Evolutionary conservation across 2,113 vertebrate species (phyloP), one percentile per base, ranked within the genome.

Genomic region (Ploceus nigricollis): DNA sequence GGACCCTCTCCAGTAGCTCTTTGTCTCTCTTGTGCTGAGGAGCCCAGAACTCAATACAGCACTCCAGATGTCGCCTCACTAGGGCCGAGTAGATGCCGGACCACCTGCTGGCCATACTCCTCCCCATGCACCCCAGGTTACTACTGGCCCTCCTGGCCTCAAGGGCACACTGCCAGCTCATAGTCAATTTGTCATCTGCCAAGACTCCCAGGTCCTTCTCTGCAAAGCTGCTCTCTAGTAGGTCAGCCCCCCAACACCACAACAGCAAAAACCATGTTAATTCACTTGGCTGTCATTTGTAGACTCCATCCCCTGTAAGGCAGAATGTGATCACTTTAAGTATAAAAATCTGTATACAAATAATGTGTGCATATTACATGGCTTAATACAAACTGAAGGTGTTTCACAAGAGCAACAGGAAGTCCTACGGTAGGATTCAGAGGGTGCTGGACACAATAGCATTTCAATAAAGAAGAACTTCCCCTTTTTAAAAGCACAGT

Each of bases 311-410:
- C 57, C 13, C 61, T 30, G 10, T 44, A 39, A 65, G 48, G 35
- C 33, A 35, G 21, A 60, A 56, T 22, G 40, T 12, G 23, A 37
- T 75, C 13, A 5, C 33, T 73, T 23, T 39, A 37, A 57, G 33
- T 31, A 13, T 31, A 71, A 50, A 45, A 71, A 20, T 71, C 40
- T 57, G 6, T 25, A 2, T 35, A 47, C 19, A 76, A 91, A 66
- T 51, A 4, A 14, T 3, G 5, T 33, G 50, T 56, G 28, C 0
- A 0, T 58, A n/a, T 65, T 57, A 7, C 20, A 33, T 0, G 0
- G 13, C 33, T 54, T 78, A n/a, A 63, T 37, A 57, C 28, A 71
- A 91, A 40, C 31, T 37, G 60, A 70, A 80, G 27, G 15, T 58
- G 30, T 83, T 89, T 92, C 81, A 58, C 19, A 47, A 75, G 51